Evolutionary conservation across 1,140 invertebrate species (phyloP).

Genomic region (Ceratosolen fusciceps): DNA sequence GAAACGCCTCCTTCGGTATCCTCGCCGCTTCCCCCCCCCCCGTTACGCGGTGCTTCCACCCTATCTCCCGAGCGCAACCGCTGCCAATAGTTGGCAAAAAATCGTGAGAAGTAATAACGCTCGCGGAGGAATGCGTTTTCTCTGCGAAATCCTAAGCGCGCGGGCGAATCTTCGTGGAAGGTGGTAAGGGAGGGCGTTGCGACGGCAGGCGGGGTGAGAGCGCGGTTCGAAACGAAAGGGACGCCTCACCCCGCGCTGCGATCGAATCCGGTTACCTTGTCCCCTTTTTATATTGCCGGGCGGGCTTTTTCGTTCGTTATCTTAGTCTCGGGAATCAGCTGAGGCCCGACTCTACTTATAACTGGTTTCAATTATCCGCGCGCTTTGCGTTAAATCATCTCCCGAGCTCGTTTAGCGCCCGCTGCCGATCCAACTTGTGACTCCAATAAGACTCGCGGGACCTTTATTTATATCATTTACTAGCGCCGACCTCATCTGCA

Average conservation of each 20-base stretch:
- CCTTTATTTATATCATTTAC: too few species aligned
- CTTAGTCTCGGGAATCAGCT: not conserved
- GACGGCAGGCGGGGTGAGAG: not conserved
- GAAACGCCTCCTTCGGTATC: constrained; percentile 7
- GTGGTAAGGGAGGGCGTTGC: not conserved
- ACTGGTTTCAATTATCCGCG: constrained; percentile 54
- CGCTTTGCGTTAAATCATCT: constrained; percentile 50
- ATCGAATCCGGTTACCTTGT: constrained; percentile 50
- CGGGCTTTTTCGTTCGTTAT: constrained; percentile 49
- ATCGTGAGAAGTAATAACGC: constrained; percentile 47
- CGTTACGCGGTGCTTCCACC: too few species aligned
- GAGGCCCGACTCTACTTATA: constrained; percentile 38
- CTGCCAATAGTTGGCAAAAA: constrained; percentile 9
- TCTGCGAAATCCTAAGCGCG: constrained; percentile 36
- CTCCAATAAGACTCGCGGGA: too few species aligned
- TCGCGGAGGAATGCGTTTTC: constrained; percentile 45
- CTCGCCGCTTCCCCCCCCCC: not conserved
- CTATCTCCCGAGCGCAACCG: too few species aligned
- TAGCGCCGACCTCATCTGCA: too few species aligned
- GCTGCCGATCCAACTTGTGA: too few species aligned
- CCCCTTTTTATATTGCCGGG: constrained; percentile 33
- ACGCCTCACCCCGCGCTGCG: constrained; percentile 25
- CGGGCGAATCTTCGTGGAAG: constrained; percentile 46
- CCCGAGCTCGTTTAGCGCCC: not conserved
- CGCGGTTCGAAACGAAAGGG: not conserved